phyloP scores from a whole-genome alignment of 2,797 vertebrate species.

The Pipistrellus pipistrellus region DNA sequence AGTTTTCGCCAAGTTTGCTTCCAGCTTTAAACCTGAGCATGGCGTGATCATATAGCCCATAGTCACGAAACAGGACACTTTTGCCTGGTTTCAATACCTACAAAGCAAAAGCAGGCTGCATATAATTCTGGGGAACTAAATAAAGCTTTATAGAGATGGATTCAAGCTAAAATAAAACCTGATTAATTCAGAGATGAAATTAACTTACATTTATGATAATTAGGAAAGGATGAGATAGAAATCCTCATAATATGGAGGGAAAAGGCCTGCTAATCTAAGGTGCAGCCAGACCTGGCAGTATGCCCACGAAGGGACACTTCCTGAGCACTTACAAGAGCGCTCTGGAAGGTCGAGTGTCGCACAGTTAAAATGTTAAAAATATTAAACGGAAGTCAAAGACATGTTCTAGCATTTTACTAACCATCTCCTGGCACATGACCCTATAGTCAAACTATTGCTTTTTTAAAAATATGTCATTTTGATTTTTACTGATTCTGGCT shows the following conservation, averaged over 20 bases:
- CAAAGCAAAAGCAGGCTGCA: slow-evolving; percentile 63
- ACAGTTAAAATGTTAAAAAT: not conserved
- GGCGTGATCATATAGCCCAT: slow-evolving; percentile 96
- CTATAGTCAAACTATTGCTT: not conserved
- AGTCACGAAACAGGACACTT: slow-evolving; percentile 95
- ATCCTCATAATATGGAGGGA: not conserved
- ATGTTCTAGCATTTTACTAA: not conserved
- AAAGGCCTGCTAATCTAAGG: not conserved
- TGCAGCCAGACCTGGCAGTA: not conserved
- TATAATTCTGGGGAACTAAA: not conserved
- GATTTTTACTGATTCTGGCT: not conserved
- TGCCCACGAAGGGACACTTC: no score
- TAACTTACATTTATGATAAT: not conserved
- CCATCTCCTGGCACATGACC: not conserved
- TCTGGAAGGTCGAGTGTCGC: not conserved
- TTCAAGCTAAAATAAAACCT: not conserved
- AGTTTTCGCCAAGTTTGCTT: slow-evolving; percentile 96
- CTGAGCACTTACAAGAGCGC: not conserved
- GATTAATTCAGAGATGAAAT: not conserved
- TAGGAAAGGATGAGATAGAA: not conserved
- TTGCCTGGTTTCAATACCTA: slow-evolving; percentile 96
- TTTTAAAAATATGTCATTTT: not conserved
- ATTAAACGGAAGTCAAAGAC: not conserved
- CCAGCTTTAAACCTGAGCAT: slow-evolving; percentile 97
- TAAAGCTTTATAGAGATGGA: not conserved